Base-by-base conservation (phyloP, 2,888 invertebrate species). In the Eugnorisma glareosa region DNA sequence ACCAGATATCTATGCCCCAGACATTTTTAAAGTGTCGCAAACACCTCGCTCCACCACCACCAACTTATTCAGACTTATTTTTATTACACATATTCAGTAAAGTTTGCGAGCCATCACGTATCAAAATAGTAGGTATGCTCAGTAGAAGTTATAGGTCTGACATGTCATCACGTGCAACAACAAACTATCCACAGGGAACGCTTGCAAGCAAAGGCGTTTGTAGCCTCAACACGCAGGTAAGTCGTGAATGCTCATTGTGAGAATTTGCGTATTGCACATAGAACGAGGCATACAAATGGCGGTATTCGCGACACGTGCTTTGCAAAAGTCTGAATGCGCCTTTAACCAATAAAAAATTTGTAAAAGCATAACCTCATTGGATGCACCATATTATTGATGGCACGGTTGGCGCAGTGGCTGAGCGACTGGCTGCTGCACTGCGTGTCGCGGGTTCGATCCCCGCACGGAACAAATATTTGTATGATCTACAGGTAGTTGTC, bases 81-180 rank as follows among this genome's bases (percentile, higher is more conserved):
- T 64, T 8, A 74, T 64, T 31, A 24, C 35, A 67, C 54, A 37
- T 45, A 31, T 48, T 61, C 40, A 70, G 35, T 15, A 51, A 11
- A 54, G 37, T 80, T 35, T 8, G 40, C 40, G 15, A 82, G 31
- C 45, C n/a, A 31, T 57, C 70, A 81, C 83, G 59, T 76, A 57
- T 15, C 13, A 63, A 70, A 67, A 68, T 63, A 64, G 66, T 51
- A 35, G 51, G 59, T 51, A 35, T 57, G 59, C 35, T 67, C 51
- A 76, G n/a, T 61, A 6, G 61, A 75, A 37, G 61, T 67, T 64
- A 67, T 63, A 61, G 43, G 37, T 31, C 54, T 81, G 28, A 48
- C 45, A 67, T 31, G 73, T n/a, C 61, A 64, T 73, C 77, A 85
- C 73, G 68, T 73, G 45, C 71, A 43, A 43, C 51, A 59, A 61